Percentiles rank a stretch among this genome's conserved stretches.
Evolutionary conservation across 1,140 invertebrate species (phyloP).

Genomic region (Grapholita molesta): DNA sequence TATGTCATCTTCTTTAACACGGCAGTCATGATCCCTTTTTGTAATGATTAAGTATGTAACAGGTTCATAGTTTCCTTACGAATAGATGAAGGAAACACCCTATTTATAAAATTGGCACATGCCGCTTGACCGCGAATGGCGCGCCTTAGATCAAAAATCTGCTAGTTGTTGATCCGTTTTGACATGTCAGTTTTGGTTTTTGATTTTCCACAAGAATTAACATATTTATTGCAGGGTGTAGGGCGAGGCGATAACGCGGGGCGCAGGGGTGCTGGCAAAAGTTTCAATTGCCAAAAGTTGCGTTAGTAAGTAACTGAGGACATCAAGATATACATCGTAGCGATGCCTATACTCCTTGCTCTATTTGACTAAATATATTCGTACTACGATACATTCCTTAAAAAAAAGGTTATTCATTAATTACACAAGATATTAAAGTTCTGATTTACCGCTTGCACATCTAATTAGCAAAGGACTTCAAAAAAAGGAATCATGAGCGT

Average conservation of each 20-base stretch:
- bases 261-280: not conserved
- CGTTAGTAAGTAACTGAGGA: not conserved
- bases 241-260: not conserved
- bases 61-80: too few relatives aligned
- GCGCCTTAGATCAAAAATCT: not conserved
- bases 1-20: too few relatives aligned
- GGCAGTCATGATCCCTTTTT: too few relatives aligned
- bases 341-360: not conserved
- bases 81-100: too few relatives aligned
- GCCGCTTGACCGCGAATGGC: not conserved
- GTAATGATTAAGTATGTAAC: too few relatives aligned
- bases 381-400: too few relatives aligned
- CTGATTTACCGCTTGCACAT: too few relatives aligned
- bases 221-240: not conserved
- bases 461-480: too few relatives aligned
- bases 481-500: too few relatives aligned
- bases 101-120: too few relatives aligned
- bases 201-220: not conserved
- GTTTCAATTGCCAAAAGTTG: not conserved
- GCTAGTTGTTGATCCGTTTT: not conserved
- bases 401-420: too few relatives aligned
- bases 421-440: too few relatives aligned
- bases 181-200: not conserved
- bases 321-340: not conserved
- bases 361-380: not conserved